phyloP scores from a whole-genome alignment of 2,797 vertebrate species.

The Gymnoscopelus braueri region DNA sequence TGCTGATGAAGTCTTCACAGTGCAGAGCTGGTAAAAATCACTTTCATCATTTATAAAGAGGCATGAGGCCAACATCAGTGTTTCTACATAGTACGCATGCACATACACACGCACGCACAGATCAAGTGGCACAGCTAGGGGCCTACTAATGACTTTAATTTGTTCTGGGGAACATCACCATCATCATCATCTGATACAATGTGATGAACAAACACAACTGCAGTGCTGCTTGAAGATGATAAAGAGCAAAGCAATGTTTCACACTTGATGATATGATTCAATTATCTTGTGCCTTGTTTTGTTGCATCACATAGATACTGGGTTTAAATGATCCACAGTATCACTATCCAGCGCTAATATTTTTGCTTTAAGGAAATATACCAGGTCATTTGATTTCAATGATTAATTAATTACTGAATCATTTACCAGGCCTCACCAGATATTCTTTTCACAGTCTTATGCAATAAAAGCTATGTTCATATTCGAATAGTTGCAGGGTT shows the following conservation, averaged over 20 bases:
- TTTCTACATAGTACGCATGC: slow-evolving; percentile 16
- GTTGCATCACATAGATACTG: no score
- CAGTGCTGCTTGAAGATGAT: slow-evolving; percentile 59
- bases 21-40: slow-evolving; percentile 53
- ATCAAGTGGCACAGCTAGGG: slow-evolving; percentile 60
- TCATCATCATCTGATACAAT: slow-evolving; percentile 61
- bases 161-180: slow-evolving; percentile 51
- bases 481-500: no score
- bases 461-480: no score
- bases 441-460: no score
- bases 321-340: no score
- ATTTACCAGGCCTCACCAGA: no score
- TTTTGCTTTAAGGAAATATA: no score
- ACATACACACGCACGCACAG: slow-evolving; percentile 40
- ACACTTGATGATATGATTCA: slow-evolving; percentile 40
- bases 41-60: slow-evolving; percentile 55
- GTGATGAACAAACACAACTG: slow-evolving; percentile 60
- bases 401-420: no score
- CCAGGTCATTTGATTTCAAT: no score
- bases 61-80: slow-evolving; percentile 59
- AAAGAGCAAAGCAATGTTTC: slow-evolving; percentile 27
- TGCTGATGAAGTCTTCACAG: slow-evolving; percentile 22
- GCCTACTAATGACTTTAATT: slow-evolving; percentile 66
- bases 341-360: no score
- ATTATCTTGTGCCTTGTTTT: slow-evolving; percentile 57